Base-by-base conservation (phyloP, 2,113 vertebrate species). In the Eulemur macaco region DNA sequence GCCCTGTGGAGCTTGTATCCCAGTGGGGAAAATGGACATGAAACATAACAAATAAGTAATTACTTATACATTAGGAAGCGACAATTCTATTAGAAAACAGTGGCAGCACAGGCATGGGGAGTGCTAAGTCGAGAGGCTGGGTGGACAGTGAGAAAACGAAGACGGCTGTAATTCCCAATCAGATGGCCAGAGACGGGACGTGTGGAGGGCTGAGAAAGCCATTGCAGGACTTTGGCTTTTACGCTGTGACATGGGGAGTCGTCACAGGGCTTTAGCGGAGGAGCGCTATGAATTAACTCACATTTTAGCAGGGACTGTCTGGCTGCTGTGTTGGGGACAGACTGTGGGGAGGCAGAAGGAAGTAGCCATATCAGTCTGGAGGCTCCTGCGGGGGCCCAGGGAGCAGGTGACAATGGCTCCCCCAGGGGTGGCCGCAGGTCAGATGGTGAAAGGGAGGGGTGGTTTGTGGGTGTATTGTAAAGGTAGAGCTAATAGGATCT, bases 261-360 rank as follows among this genome's bases (percentile, higher is more conserved):
- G 37, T 10, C 8, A 15, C 2, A 34, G 8, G 50, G 42, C 20
- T 13, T 60, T 50, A 11, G 47, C 5, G 13, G 39, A 63, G 15
- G 0, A 27, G 12, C 56, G 5, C 14, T 56, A 37, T 9, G 31
- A 50, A 10, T 31, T 17, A 21, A 54, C 25, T 50, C 8, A 29
- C 6, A 31, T 81, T 71, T 81, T 23, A 50, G 14, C 42, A 20
- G 68, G 68, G 25, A 20, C n/a, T 8, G 25, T 50, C 76, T 8
- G 73, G 45, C 84, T 39, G 2, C 10, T 6, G 25, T 58, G 47
- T 3, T 82, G 68, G 77, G 60, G 80, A 8, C 2, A 45, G n/a
- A 11, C 12, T 6, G 15, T 0, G 6, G 4, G 25, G 14, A 45
- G 42, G 15, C 31, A 81, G 8, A 14, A 4, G 56, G 50, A 14